Evolutionary conservation across 1,140 invertebrate species (phyloP).

Genomic region (Globodera rostochiensis): DNA sequence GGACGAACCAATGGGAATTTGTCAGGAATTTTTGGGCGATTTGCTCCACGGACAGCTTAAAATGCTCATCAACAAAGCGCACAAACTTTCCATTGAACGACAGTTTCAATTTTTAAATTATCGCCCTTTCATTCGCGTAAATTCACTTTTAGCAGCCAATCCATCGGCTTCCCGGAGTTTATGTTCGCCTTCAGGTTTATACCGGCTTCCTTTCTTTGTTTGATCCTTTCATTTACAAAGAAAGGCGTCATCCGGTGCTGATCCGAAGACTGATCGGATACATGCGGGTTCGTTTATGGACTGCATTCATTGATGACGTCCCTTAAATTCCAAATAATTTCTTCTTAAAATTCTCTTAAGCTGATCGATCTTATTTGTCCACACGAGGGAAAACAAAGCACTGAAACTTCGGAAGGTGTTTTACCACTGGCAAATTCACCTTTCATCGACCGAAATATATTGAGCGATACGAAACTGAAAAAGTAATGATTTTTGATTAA

Average conservation of each 20-base stretch:
- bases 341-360: not conserved
- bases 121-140: not conserved
- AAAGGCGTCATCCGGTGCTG: slow-evolving; percentile 31
- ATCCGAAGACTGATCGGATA: slow-evolving; percentile 29
- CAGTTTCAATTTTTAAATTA: slow-evolving; percentile 5
- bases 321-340: not conserved
- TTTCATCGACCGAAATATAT: not conserved
- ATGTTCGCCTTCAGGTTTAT: slow-evolving; percentile 24
- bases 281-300: slow-evolving; percentile 13
- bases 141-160: slow-evolving; percentile 27
- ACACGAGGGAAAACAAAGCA: not conserved
- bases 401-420: not conserved
- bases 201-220: not conserved
- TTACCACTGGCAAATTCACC: not conserved
- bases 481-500: not conserved
- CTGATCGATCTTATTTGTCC: not conserved
- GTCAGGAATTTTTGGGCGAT: slow-evolving; percentile 30
- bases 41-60: slow-evolving; percentile 29
- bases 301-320: not conserved
- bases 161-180: slow-evolving; percentile 26
- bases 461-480: not conserved
- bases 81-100: slow-evolving; percentile 5
- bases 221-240: slow-evolving; percentile 9
- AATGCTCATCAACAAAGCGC: slow-evolving; percentile 28
- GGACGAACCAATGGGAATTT: slow-evolving; percentile 18